These are phyloP conservation scores for Prenolepis imparis DNA, from an alignment of 2,888 invertebrate species.

Conservation along the genomic window DNA sequence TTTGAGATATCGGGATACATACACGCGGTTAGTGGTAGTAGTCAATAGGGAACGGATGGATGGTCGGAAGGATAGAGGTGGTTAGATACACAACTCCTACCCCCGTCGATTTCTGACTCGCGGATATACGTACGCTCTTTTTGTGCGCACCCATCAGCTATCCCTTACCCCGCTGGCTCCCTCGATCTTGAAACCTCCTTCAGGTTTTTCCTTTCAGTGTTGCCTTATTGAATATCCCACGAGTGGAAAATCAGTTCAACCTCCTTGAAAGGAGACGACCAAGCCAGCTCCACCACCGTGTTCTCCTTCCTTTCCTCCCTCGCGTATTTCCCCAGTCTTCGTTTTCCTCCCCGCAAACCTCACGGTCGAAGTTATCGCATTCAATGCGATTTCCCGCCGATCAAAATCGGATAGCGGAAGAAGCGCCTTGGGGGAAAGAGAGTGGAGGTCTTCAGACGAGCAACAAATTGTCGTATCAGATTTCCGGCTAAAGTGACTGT, in stretches of 20 bases:
- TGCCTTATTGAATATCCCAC: conserved; percentile 85
- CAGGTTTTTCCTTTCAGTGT: conserved; percentile 82
- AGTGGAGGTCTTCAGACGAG: conserved; percentile 61
- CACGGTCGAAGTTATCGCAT: conserved; percentile 80
- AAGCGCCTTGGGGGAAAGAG: conserved; percentile 54
- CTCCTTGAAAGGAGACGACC: conserved; percentile 79
- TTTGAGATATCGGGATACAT: conserved; percentile 69
- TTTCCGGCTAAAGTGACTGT: conserved; percentile 51
- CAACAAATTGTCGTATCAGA: conserved; percentile 71
- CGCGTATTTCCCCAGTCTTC: conserved; percentile 62
- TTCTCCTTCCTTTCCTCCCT: conserved; percentile 63
- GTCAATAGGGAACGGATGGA: conserved; percentile 77
- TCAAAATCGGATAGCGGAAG: conserved; percentile 81
- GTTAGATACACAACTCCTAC: conserved; percentile 68
- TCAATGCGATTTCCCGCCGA: conserved; percentile 82
- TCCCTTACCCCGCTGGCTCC: conserved; percentile 50
- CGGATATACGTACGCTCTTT: conserved; percentile 72
- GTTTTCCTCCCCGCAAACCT: conserved; percentile 62
- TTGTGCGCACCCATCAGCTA: conserved; percentile 72
- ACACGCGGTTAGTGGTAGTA: conserved; percentile 66
- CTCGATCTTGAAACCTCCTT: conserved; percentile 76
- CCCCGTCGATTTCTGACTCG: conserved; percentile 74
- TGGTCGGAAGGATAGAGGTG: conserved; percentile 65
- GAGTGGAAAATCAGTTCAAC: conserved; percentile 84
- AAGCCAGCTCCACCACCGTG: conserved; percentile 68